These are phyloP conservation scores for Tympanoctomys barrerae DNA, from an alignment of 2,797 vertebrate genomes.

Conservation along the genomic window DNA sequence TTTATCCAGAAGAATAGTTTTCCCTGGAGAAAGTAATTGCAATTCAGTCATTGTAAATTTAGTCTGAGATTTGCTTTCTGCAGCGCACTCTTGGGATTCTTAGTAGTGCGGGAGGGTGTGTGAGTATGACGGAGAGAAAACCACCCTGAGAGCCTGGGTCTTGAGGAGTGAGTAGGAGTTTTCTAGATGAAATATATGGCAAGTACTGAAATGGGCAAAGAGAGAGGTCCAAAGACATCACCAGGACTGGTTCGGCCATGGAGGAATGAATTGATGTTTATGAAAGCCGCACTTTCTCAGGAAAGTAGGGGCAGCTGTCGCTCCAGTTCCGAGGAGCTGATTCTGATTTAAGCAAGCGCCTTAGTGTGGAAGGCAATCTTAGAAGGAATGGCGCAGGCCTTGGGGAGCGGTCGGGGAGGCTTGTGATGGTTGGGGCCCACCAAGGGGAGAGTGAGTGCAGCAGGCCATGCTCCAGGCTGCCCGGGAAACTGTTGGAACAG, in stretches of 20 bases:
- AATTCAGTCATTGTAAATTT: slow-evolving; percentile 35
- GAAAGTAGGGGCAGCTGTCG: background rate
- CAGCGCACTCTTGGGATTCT: background rate
- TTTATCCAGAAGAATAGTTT: slow-evolving; percentile 32
- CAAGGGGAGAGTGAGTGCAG: background rate
- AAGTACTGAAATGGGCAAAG: background rate
- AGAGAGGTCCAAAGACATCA: background rate
- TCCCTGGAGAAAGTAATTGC: slow-evolving; percentile 38
- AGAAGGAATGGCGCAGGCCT: background rate
- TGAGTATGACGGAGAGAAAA: background rate
- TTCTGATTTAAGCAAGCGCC: slow-evolving; percentile 23
- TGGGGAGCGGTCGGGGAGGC: background rate
- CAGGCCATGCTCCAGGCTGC: background rate
- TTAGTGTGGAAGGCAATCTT: background rate
- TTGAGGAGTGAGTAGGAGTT: slow-evolving; percentile 23
- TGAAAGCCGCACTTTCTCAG: background rate
- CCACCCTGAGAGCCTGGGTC: background rate
- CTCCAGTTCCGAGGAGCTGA: background rate
- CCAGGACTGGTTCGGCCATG: background rate
- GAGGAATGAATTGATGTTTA: background rate
- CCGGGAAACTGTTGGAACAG: background rate
- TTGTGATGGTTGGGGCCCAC: slow-evolving; percentile 15
- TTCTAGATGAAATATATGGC: background rate
- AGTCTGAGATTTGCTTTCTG: slow-evolving; percentile 4
- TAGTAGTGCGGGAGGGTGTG: background rate